These are phyloP conservation scores for Trichechus manatus DNA, from an alignment of 2,113 vertebrate genomes.

Conservation along the genomic window DNA sequence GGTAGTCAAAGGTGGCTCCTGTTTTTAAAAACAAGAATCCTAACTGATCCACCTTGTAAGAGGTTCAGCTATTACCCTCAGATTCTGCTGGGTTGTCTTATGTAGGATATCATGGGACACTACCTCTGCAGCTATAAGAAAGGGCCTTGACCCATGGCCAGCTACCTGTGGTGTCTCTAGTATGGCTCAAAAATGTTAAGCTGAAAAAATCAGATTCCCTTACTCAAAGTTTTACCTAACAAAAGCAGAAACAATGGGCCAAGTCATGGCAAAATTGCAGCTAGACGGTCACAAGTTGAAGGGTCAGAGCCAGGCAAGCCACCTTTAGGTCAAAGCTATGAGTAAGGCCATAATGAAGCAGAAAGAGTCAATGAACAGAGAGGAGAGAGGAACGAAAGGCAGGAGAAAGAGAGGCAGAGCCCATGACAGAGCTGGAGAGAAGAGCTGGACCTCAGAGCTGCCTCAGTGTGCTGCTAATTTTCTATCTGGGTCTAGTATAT, in stretches of 20 bases:
- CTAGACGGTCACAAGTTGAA: background rate
- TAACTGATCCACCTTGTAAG: background rate
- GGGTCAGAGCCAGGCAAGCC: background rate
- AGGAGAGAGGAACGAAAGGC: background rate
- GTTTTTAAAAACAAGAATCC: background rate
- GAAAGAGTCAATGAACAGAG: background rate
- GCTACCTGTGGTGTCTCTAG: background rate
- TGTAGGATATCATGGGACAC: background rate
- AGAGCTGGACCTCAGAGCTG: background rate
- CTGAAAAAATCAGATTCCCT: background rate
- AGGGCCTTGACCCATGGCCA: too few relatives aligned
- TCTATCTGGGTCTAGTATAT: background rate
- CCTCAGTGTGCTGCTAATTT: background rate
- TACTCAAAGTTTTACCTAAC: background rate
- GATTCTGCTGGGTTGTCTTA: background rate
- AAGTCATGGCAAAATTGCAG: background rate
- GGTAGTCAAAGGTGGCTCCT: background rate
- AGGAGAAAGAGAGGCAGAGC: background rate
- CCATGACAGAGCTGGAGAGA: background rate
- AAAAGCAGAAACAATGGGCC: background rate
- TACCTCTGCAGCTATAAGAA: too few relatives aligned
- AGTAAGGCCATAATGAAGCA: background rate
- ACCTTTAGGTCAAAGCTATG: background rate
- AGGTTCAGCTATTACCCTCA: background rate
- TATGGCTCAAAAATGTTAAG: background rate